Conservation (phyloP, 2,888 invertebrate genomes). For the Stenichneumon culpator region DNA sequence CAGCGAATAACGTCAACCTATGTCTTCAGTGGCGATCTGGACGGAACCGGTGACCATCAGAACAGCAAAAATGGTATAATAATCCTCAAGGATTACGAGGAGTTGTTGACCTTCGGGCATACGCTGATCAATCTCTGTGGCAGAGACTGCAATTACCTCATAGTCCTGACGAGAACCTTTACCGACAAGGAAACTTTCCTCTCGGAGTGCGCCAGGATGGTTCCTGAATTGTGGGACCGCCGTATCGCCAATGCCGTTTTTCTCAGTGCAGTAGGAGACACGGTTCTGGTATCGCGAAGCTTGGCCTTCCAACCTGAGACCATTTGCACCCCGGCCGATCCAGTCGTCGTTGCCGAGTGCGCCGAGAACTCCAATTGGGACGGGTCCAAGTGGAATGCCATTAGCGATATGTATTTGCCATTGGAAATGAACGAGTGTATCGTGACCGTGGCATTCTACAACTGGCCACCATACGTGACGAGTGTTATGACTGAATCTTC, state of each 20-base stretch:
- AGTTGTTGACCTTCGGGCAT: constrained; percentile 51
- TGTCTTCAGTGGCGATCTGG: constrained; percentile 38
- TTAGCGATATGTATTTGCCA: constrained; percentile 5
- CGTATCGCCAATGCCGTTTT: constrained; percentile 69
- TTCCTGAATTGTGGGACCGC: constrained; percentile 68
- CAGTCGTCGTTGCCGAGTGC: constrained; percentile 72
- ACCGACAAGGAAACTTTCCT: constrained; percentile 70
- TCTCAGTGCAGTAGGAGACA: constrained; percentile 66
- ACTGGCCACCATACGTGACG: constrained; percentile 70
- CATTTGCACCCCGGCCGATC: constrained; percentile 65
- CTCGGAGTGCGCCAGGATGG: constrained; percentile 62
- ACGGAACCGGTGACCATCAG: constrained; percentile 6
- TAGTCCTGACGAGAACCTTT: constrained; percentile 67
- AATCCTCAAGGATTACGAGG: constrained; percentile 64
- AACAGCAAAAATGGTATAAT: constrained; percentile 64
- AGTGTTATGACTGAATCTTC: neutral
- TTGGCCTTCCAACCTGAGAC: constrained; percentile 57
- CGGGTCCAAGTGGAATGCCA: neutral
- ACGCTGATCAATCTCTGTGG: constrained; percentile 70
- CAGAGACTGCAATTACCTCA: constrained; percentile 70
- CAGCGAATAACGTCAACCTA: constrained; percentile 60
- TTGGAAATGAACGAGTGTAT: constrained; percentile 66
- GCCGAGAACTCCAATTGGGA: constrained; percentile 38
- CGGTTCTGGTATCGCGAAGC: constrained; percentile 71
- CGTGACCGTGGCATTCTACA: constrained; percentile 70